Evolutionary conservation across 2,113 vertebrate species (phyloP).

Genomic region (Larimichthys polyactis): DNA sequence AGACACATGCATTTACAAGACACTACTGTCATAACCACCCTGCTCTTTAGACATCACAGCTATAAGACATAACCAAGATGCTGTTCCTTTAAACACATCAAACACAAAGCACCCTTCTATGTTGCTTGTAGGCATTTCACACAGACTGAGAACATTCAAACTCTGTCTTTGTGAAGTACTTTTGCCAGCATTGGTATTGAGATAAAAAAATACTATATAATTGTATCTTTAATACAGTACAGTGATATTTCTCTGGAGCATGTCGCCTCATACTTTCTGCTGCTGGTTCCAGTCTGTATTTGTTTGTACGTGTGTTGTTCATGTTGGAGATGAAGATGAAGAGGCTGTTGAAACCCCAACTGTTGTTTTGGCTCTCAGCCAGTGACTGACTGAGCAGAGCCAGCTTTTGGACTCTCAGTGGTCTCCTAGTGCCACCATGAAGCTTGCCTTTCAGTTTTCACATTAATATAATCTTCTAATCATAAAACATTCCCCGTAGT

Average conservation of each 20-base stretch:
- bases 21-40: too few species aligned
- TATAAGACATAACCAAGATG: too few species aligned
- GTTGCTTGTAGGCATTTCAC: too few species aligned
- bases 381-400: slow-evolving; percentile 6
- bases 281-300: neutral
- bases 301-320: neutral
- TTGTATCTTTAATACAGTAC: neutral
- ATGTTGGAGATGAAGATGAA: slow-evolving; percentile 11
- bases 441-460: neutral
- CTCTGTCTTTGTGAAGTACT: neutral
- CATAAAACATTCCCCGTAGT: neutral
- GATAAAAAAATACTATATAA: neutral
- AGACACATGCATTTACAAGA: too few species aligned
- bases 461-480: neutral
- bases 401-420: neutral
- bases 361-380: slow-evolving; percentile 29
- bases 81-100: too few species aligned
- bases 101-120: too few species aligned
- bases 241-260: neutral
- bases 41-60: too few species aligned
- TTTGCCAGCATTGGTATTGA: too few species aligned
- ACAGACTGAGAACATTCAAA: neutral
- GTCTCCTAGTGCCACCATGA: slow-evolving; percentile 5
- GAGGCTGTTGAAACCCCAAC: slow-evolving; percentile 10
- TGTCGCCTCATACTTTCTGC: neutral